Evolutionary conservation across 2,888 invertebrate species (phyloP).

Genomic region (Drosophila leonis): DNA sequence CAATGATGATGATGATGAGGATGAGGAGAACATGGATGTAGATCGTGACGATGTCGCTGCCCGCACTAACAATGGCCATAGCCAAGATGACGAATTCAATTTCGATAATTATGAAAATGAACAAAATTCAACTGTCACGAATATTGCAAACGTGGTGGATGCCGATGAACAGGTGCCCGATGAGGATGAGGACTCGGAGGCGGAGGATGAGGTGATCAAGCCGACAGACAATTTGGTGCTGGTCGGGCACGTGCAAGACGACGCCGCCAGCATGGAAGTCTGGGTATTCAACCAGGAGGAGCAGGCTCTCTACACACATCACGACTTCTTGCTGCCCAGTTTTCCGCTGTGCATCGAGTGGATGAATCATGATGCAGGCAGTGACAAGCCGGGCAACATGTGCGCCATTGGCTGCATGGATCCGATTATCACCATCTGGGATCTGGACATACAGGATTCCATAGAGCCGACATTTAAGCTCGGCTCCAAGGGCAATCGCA

Average conservation of each 20-base stretch:
- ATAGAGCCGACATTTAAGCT: conserved; percentile 95
- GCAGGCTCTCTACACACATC: conserved; percentile 96
- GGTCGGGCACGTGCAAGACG: conserved; percentile 94
- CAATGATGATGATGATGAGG: conserved; percentile 85
- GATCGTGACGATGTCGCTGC: conserved; percentile 55
- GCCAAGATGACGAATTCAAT: conserved; percentile 89
- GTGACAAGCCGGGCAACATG: conserved; percentile 91
- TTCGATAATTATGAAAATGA: conserved; percentile 91
- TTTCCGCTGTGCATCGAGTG: conserved; percentile 97
- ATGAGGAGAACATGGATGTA: conserved; percentile 61
- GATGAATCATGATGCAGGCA: conserved; percentile 93
- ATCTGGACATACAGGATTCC: conserved; percentile 96
- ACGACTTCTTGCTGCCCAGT: conserved; percentile 95
- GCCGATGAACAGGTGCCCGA: conserved; percentile 81
- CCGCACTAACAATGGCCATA: conserved; percentile 56
- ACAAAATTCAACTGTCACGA: conserved; percentile 79
- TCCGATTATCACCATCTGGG: conserved; percentile 98
- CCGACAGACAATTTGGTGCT: conserved; percentile 95
- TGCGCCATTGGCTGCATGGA: conserved; percentile 97
- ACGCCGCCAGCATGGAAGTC: conserved; percentile 94
- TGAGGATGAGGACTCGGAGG: conserved; percentile 89
- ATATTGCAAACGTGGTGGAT: conserved; percentile 85
- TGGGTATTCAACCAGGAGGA: conserved; percentile 96
- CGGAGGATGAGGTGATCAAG: conserved; percentile 95
- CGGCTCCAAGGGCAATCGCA: conserved; percentile 90